Base-by-base conservation (phyloP, 2,888 invertebrate species). In the Troides oblongomaculatus region DNA sequence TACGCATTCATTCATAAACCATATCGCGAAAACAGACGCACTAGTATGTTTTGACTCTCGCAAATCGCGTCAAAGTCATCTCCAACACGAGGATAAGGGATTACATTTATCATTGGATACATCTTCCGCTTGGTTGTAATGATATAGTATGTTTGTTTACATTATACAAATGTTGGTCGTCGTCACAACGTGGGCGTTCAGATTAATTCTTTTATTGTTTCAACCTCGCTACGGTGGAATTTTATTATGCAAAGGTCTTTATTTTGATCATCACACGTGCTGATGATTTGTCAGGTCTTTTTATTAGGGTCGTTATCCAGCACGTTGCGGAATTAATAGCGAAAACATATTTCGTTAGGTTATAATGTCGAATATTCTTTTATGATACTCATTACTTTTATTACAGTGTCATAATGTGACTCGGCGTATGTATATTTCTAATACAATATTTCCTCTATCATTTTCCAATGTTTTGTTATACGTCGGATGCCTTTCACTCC, bases 191-290 rank as follows among this genome's bases (percentile, higher is more conserved):
- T 67, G 46, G 60, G 70, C 56, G 60, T 67, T 59, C 57, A 53
- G 39, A 66, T 64, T 67, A 57, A 64, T 70, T 70, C 60, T 70
- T 67, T 57, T 70, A 70, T 70, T 70, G 67, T 70, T 67, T 67
- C 64, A 70, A 64, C 70, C 70, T 70, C 67, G 70, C 67, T 59
- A 30, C 18, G 50, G 21, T 59, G 66, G 25, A 62, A 62, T 70
- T 62, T 70, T 66, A 66, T 70, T 66, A 63, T 63, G 59, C 43
- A 39, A 69, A 70, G 18, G 25, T 58, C 18, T 23, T 59, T 59
- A 58, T 68, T 46, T 62, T 63, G 46, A 62, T 23, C 46, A 63
- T 25, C 30, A 57, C 62, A 36, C 43, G 21, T 53, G 59, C 59
- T 59, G 59, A 43, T 53, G 53, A 56, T n/a, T 56, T 56, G 56